Percentiles rank a stretch among this genome's conserved stretches.
Conservation (phyloP, 2,888 invertebrate species). For the Drosophila monieri region DNA sequence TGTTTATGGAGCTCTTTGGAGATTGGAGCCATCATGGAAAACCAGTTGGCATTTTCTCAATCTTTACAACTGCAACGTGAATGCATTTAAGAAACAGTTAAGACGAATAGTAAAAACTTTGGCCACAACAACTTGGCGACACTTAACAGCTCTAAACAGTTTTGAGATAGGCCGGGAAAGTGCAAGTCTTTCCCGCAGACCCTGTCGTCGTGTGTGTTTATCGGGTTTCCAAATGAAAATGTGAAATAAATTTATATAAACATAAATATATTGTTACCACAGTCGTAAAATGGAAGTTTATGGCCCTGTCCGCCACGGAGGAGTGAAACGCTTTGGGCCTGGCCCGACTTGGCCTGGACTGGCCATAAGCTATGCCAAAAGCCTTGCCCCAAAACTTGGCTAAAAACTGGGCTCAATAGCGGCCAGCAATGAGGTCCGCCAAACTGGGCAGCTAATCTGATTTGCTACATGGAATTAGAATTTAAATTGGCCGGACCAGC, state of each 20-base stretch:
- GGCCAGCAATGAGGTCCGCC: conserved; percentile 25
- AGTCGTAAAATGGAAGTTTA: conserved; percentile 50
- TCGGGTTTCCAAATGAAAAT: conserved; percentile 49
- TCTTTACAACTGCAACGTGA: conserved; percentile 51
- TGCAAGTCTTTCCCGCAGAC: conserved; percentile 25
- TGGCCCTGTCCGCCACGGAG: conserved; percentile 21
- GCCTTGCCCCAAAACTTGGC: conserved; percentile 9
- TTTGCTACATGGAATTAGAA: conserved; percentile 75
- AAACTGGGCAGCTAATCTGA: conserved; percentile 61
- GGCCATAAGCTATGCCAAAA: neutral
- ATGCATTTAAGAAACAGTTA: conserved; percentile 67
- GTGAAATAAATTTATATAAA: conserved; percentile 53
- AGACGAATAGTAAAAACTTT: conserved; percentile 23
- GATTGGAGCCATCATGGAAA: conserved; percentile 17
- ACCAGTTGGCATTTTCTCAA: conserved; percentile 52
- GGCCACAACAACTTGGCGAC: conserved; percentile 69
- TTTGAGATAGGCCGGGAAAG: conserved; percentile 38
- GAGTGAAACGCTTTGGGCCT: conserved; percentile 47
- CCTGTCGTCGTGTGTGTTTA: conserved; percentile 10
- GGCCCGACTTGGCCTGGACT: conserved; percentile 27
- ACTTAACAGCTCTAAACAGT: conserved; percentile 66
- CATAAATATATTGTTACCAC: conserved; percentile 51
- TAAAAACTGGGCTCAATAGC: conserved; percentile 16
- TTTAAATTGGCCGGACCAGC: conserved; percentile 66
- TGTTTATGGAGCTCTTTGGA: conserved; percentile 36